Base-by-base conservation (phyloP, 2,113 vertebrate genomes). In the Ceuthmochares aereus region DNA sequence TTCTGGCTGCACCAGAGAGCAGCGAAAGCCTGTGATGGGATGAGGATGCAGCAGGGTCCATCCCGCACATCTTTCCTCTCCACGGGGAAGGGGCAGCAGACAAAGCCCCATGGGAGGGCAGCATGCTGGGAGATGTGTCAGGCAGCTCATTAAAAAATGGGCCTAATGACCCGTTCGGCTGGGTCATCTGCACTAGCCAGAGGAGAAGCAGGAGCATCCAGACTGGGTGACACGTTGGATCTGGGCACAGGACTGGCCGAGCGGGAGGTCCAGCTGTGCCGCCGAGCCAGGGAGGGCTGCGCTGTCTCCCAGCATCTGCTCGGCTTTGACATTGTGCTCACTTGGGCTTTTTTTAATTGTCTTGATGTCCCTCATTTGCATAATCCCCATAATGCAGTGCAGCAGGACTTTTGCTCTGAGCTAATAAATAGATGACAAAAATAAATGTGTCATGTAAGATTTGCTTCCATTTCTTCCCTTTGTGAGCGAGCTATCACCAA, bases 401-500 rank as follows among this genome's bases (percentile, higher is more conserved):
- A 68, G 95, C 88, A 59, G 87, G 93, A 93, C 95, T 95, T 94
- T 96, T 72, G 93, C 95, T 96, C 89, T 67, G 79, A 96, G 94
- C 94, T 96, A 92, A 95, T 95, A 95, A 96, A 96, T 49, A 82
- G 94, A 91, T 42, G 96, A 92, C 96, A 84, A 95, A 97, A 96
- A 97, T 95, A 97, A 95, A 95, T 2, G 76, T 89, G 95, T 92
- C 91, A 85, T 30, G 70, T 72, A 95, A 95, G 90, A 96, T 96
- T 97, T 95, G 94, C 90, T 95, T 92, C 86, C 92, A 49, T 87
- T 34, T 22, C 91, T 94, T 36, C 30, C 91, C 89, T 91, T 60
- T 68, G 76, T 58, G 77, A 87, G 77, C 20, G 12, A 95, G 87
- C 90, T 75, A 16, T 80, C 89, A 45, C 25, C 84, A 14, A 37